These are phyloP conservation scores for Holocentrus rufus DNA, from an alignment of 2,797 vertebrate species.

Conservation along the genomic window DNA sequence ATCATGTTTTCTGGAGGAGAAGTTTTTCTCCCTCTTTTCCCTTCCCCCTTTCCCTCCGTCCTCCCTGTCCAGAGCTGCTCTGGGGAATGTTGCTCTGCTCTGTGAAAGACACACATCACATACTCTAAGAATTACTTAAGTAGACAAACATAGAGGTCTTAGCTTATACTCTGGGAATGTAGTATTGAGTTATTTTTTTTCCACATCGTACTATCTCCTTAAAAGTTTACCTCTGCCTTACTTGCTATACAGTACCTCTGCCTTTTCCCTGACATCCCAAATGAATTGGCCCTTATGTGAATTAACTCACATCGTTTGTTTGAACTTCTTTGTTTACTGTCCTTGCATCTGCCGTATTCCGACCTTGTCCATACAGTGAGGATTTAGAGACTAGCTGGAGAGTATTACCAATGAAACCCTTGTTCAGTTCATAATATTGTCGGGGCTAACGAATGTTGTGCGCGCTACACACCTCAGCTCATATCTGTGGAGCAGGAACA, in stretches of 20 bases:
- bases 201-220: not conserved
- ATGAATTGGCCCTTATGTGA: slow-evolving; percentile 9
- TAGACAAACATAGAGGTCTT: slow-evolving; percentile 27
- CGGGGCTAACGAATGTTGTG: not conserved
- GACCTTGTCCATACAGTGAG: not conserved
- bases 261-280: not conserved
- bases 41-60: slow-evolving; percentile 20
- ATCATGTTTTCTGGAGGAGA: slow-evolving; percentile 25
- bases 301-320: slow-evolving; percentile 2
- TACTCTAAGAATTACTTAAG: slow-evolving; percentile 34
- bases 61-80: slow-evolving; percentile 25
- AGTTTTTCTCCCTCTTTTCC: slow-evolving; percentile 6
- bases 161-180: slow-evolving; percentile 27
- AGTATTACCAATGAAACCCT: not conserved
- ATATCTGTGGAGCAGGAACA: not conserved
- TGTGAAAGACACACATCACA: slow-evolving; percentile 34
- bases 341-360: not conserved
- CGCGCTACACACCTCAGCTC: not conserved
- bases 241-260: not conserved
- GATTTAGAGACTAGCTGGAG: not conserved
- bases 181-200: not conserved
- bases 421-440: not conserved
- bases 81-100: slow-evolving; percentile 23
- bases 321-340: not conserved
- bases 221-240: not conserved